A percentile compares a stretch with the other conserved stretches of the same genome.
These are phyloP conservation scores for Apantesis nais DNA, from an alignment of 2,888 invertebrate species.

Conservation along the genomic window DNA sequence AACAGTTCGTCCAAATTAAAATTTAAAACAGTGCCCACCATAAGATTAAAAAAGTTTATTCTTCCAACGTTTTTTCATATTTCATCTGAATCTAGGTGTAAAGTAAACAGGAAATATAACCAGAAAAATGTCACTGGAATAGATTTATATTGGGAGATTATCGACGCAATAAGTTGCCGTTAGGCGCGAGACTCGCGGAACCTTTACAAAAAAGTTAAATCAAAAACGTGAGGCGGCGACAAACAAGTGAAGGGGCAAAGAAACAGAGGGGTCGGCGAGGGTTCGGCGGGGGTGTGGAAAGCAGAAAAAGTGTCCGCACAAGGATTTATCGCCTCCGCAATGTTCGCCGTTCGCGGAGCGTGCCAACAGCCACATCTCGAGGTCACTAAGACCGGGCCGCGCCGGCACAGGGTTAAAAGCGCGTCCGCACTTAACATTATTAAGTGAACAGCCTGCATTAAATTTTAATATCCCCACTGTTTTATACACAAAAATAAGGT, in stretches of 20 bases:
- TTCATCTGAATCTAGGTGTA: constrained; percentile 23
- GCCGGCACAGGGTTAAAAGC: constrained; percentile 22
- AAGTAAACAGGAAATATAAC: constrained; percentile 44
- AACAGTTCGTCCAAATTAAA: neutral
- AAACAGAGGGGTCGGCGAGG: constrained; percentile 16
- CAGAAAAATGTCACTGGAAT: constrained; percentile 37
- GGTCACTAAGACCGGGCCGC: constrained; percentile 21
- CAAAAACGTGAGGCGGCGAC: constrained; percentile 75
- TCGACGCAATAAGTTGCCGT: constrained; percentile 60
- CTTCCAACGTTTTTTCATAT: constrained; percentile 2
- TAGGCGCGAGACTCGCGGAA: constrained; percentile 49
- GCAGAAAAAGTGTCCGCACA: constrained; percentile 60
- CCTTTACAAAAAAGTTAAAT: constrained; percentile 72
- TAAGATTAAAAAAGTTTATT: neutral
- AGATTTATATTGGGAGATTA: constrained; percentile 61
- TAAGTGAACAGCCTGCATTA: constrained; percentile 34
- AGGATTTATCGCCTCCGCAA: constrained; percentile 71
- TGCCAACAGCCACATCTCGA: constrained; percentile 48
- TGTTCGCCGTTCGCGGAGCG: constrained; percentile 37
- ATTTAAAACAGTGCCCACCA: neutral
- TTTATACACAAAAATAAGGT: constrained; percentile 1
- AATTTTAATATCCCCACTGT: constrained; percentile 6
- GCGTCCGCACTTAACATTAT: constrained; percentile 27
- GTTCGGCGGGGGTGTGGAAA: constrained; percentile 23
- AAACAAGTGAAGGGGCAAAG: constrained; percentile 55